Conservation (phyloP, 2,888 invertebrate species). For the Cryptocephalus primarius region DNA sequence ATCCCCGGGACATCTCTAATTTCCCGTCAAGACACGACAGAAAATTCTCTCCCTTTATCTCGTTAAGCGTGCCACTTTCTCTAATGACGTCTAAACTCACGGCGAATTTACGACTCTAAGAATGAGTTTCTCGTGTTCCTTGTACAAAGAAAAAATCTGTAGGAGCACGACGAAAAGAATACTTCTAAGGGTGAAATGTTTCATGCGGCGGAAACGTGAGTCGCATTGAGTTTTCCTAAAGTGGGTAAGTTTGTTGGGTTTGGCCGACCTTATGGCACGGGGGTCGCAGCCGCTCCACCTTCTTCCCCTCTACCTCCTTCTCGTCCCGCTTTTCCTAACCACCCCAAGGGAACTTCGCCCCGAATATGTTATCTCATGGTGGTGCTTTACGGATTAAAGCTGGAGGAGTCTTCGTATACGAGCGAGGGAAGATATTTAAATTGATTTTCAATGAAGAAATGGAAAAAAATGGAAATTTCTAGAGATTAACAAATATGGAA, state of each 20-base stretch:
- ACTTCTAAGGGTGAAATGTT: conserved; percentile 22
- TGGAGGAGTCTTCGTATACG: no score
- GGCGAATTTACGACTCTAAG: not conserved
- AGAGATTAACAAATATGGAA: no score
- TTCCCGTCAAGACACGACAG: no score
- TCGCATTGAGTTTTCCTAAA: conserved; percentile 34
- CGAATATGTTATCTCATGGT: no score
- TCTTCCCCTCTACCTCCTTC: conserved; percentile 11
- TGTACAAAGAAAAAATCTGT: conserved; percentile 9
- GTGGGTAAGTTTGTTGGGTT: conserved; percentile 36
- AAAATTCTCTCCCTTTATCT: no score
- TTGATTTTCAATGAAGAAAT: no score
- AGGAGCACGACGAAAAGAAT: conserved; percentile 4
- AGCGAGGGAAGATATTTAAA: no score
- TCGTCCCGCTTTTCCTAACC: not conserved
- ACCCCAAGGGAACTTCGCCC: conserved; percentile 17
- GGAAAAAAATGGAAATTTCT: no score
- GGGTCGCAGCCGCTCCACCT: conserved; percentile 18
- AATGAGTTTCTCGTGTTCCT: not conserved
- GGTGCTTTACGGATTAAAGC: no score
- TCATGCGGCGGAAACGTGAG: conserved; percentile 35
- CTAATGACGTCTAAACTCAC: not conserved
- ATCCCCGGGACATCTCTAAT: no score
- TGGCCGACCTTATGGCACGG: conserved; percentile 32
- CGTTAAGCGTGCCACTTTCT: not conserved